These are phyloP conservation scores for Zoanthus solanderi DNA, from an alignment of 92 coral and sea anemone genomes.

Conservation along the genomic window DNA sequence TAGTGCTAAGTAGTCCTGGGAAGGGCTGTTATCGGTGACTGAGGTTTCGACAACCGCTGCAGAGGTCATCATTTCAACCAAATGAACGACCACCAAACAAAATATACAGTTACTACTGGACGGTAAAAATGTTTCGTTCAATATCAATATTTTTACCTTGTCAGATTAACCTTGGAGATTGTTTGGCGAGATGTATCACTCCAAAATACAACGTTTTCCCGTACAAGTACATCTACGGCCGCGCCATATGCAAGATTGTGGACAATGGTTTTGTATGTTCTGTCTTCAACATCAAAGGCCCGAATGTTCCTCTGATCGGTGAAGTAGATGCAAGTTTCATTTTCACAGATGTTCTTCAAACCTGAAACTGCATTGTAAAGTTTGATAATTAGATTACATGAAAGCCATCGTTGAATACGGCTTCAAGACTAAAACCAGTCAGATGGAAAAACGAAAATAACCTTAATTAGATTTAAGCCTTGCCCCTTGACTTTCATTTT, in stretches of 20 bases:
- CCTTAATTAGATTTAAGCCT: no score
- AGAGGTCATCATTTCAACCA: no score
- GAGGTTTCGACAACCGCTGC: no score
- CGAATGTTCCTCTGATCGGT: slow-evolving; percentile 20
- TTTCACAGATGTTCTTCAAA: slow-evolving; percentile 22
- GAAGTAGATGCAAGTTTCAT: slow-evolving; percentile 21
- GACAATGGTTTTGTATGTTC: slow-evolving; percentile 9
- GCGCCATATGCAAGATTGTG: neutral
- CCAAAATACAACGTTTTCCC: slow-evolving; percentile 19
- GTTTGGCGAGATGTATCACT: slow-evolving; percentile 14
- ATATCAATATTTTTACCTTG: neutral
- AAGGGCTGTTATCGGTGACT: no score
- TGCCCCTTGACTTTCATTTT: no score
- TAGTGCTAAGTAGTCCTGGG: no score
- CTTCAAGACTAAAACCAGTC: neutral
- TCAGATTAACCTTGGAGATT: slow-evolving; percentile 11
- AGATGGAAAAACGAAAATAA: no score
- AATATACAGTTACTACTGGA: no score
- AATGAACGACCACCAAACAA: no score
- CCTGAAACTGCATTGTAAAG: slow-evolving; percentile 20
- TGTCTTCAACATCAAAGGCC: slow-evolving; percentile 23
- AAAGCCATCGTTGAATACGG: neutral
- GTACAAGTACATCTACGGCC: slow-evolving; percentile 34
- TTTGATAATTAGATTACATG: neutral
- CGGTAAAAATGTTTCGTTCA: no score